phyloP scores from a whole-genome alignment of 37 sponge, comb jelly and placozoan species.

The Agelas oroides region DNA sequence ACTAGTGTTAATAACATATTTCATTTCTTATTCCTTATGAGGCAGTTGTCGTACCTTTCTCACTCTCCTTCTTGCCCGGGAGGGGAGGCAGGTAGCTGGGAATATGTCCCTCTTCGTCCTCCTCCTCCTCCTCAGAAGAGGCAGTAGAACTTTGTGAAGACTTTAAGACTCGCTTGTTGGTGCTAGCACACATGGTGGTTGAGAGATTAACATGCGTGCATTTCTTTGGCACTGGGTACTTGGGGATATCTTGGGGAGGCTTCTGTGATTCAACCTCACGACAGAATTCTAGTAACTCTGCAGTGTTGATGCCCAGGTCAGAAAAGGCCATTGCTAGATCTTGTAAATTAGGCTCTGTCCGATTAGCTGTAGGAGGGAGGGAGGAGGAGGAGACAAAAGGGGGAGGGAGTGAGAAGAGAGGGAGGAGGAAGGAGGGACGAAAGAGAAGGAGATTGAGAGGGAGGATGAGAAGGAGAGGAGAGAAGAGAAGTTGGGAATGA shows the following conservation, averaged over 20 bases:
- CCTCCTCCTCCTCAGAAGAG: slow-evolving; percentile 25
- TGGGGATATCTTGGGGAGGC: slow-evolving; percentile 8
- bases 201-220: slow-evolving; percentile 29
- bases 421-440: too few species aligned
- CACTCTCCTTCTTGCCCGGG: slow-evolving; percentile 9
- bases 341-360: slow-evolving; percentile 33
- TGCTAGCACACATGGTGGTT: too few species aligned
- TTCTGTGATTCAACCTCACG: slow-evolving; percentile 26
- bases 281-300: slow-evolving; percentile 15
- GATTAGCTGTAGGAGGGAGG: slow-evolving; percentile 19
- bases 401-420: too few species aligned
- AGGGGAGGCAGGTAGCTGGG: slow-evolving; percentile 43
- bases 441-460: too few species aligned
- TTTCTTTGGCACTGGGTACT: slow-evolving; percentile 33
- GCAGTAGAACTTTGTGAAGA: neutral
- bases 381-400: too few species aligned
- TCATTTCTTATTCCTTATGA: too few species aligned
- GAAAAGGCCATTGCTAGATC: slow-evolving; percentile 30
- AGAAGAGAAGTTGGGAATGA: too few species aligned
- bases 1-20: too few species aligned
- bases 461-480: too few species aligned
- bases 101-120: slow-evolving; percentile 26
- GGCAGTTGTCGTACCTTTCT: slow-evolving; percentile 8
- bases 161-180: too few species aligned
- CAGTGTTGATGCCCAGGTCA: slow-evolving; percentile 9